A percentile compares a stretch with the other conserved stretches of the same genome.
These are phyloP conservation scores for Hypercompe scribonia DNA, from an alignment of 2,888 invertebrate species.

Conservation along the genomic window DNA sequence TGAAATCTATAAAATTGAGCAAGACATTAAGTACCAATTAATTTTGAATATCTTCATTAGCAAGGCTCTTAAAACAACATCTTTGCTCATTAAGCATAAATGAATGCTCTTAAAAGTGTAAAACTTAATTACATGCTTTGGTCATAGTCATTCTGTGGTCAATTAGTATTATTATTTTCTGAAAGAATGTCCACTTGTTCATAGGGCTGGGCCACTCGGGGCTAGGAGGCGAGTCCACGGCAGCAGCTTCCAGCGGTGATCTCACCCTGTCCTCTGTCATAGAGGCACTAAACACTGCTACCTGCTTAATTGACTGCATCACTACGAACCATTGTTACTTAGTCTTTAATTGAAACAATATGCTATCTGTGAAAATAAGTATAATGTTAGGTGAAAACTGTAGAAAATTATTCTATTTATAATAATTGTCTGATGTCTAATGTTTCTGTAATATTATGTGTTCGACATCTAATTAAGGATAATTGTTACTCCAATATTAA, in stretches of 20 bases:
- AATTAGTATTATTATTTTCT: constrained; percentile 22
- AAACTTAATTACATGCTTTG: constrained; percentile 8
- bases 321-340: constrained; percentile 88
- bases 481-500: constrained; percentile 86
- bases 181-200: constrained; percentile 64
- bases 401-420: constrained; percentile 88
- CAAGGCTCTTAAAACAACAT: constrained; percentile 13
- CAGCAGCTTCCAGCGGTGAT: constrained; percentile 87
- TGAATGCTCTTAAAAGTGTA: constrained; percentile 11
- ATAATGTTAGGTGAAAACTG: constrained; percentile 86
- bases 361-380: constrained; percentile 90
- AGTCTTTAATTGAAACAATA: constrained; percentile 88
- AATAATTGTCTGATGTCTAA: constrained; percentile 86
- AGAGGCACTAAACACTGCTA: constrained; percentile 85
- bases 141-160: constrained; percentile 9
- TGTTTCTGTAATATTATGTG: constrained; percentile 88
- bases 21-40: not conserved
- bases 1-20: not conserved
- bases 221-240: constrained; percentile 87
- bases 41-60: not conserved
- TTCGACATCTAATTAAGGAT: constrained; percentile 88
- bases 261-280: constrained; percentile 84
- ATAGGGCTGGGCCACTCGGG: constrained; percentile 90
- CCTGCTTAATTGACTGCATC: constrained; percentile 89
- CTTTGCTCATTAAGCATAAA: constrained; percentile 24